Evolutionary conservation across 2,888 invertebrate genomes (phyloP), one percentile per base, ranked within the genome.

Genomic region (Dexiosoma caninum): DNA sequence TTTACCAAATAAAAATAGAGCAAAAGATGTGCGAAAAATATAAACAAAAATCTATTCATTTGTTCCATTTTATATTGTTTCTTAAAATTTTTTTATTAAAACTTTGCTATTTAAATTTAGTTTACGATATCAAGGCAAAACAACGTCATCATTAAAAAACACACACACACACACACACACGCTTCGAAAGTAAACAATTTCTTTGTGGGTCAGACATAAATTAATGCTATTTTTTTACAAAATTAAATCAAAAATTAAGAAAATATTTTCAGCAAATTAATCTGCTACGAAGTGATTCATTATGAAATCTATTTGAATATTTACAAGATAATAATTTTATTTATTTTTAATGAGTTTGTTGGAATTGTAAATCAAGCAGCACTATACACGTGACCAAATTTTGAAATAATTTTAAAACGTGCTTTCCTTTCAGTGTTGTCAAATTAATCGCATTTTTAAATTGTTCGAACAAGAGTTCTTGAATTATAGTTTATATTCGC

Each of bases 51-150:
- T 27, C 16, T 35, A 10, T 32, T 16, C 30, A 8, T 40, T 59
- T 57, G 32, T 37, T 37, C 35, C 55, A 23, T 35, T 37, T 44
- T 32, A 8, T 42, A 32, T 14, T 49, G 0, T 16, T 42, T 42
- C 14, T 35, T 30, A 27, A 6, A 27, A 10, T 21, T 14, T 44
- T 69, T 16, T 23, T 6, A n/a, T n/a, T n/a, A n/a, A 12, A 23
- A 35, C 10, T 37, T 49, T 49, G 27, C 51, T 60, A 51, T 51
- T 71, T 51, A 37, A 71, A 60, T 49, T 40, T 27, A 23, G 21
- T 35, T 14, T 46, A n/a, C 35, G 10, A 14, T n/a, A n/a, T 71
- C 49, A 71, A 71, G 70, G 70, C 40, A n/a, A n/a, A n/a, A 70
- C 14, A 32, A 57, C 57, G 37, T 35, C 57, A 27, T 44, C 55